phyloP scores from a whole-genome alignment of 2,888 invertebrate species.

The Amorpha juglandis region DNA sequence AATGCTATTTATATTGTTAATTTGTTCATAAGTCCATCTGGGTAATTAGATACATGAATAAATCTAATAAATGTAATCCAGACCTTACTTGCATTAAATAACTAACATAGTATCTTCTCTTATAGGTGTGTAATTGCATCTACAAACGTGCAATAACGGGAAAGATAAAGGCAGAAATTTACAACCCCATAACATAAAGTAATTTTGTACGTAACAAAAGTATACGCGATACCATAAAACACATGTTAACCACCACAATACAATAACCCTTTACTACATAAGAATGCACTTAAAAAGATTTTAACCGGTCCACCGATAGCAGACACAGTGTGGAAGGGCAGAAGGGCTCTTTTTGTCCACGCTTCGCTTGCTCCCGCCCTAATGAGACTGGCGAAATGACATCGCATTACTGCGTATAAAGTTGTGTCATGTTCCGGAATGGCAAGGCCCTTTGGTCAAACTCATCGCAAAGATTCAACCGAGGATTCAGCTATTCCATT shows the following conservation, averaged over 20 bases:
- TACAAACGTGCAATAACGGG: background rate
- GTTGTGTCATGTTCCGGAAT: constrained; percentile 7
- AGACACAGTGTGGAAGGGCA: background rate
- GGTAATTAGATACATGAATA: too few relatives aligned
- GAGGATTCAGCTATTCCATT: constrained; percentile 10
- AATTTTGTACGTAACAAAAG: background rate
- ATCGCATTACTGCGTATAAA: constrained; percentile 23
- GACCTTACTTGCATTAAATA: too few relatives aligned
- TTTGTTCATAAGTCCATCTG: too few relatives aligned
- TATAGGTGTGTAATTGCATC: background rate
- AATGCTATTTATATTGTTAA: too few relatives aligned
- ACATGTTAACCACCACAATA: background rate
- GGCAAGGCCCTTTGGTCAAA: constrained; percentile 22
- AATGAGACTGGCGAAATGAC: constrained; percentile 27
- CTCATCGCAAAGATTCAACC: background rate
- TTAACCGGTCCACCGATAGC: background rate
- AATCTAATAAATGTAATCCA: too few relatives aligned
- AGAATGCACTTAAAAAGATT: constrained; percentile 18
- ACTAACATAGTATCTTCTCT: too few relatives aligned
- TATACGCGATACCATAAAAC: background rate
- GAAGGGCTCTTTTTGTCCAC: constrained; percentile 7
- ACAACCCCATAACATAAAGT: background rate
- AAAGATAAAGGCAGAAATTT: background rate
- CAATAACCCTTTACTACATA: constrained; percentile 4
- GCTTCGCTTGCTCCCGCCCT: constrained; percentile 16